A percentile compares a stretch with the other conserved stretches of the same genome.
These are phyloP conservation scores for Oryzias woworae DNA, from an alignment of 2,113 vertebrate genomes.

Conservation along the genomic window DNA sequence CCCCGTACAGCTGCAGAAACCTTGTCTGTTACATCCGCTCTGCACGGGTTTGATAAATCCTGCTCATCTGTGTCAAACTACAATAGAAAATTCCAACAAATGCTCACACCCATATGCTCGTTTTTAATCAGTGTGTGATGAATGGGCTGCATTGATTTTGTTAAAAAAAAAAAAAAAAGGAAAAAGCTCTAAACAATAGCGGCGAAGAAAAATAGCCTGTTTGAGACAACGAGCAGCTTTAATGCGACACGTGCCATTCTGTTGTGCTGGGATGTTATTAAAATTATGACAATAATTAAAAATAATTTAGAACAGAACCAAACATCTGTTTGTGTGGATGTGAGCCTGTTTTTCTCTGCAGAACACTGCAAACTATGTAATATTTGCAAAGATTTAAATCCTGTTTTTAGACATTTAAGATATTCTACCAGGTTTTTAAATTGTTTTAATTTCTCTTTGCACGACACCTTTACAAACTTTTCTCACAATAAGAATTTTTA, in stretches of 20 bases:
- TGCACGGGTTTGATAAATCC: constrained; percentile 61
- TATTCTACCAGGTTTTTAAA: too few species aligned
- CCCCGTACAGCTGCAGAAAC: constrained; percentile 28
- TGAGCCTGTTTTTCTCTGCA: constrained; percentile 5
- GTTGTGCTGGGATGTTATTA: background rate
- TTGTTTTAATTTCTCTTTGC: too few species aligned
- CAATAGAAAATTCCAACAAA: constrained; percentile 44
- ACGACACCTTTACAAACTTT: too few species aligned
- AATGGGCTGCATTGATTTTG: constrained; percentile 63
- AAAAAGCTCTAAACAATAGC: constrained; percentile 55
- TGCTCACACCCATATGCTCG: constrained; percentile 62
- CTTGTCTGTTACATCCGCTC: constrained; percentile 34
- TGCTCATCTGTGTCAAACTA: constrained; percentile 16
- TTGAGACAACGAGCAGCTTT: constrained; percentile 43
- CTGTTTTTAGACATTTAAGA: too few species aligned
- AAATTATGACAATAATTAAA: constrained; percentile 13
- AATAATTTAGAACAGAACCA: constrained; percentile 8
- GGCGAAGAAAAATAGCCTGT: constrained; percentile 59
- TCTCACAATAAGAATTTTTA: too few species aligned
- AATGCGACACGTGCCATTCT: constrained; percentile 7
- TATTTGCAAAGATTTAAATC: too few species aligned
- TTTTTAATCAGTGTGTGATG: constrained; percentile 63
- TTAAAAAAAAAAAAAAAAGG: constrained; percentile 19
- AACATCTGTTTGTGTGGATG: constrained; percentile 1
- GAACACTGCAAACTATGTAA: background rate